These are phyloP conservation scores for Pantherophis guttatus DNA, from an alignment of 2,113 vertebrate genomes.

Conservation along the genomic window DNA sequence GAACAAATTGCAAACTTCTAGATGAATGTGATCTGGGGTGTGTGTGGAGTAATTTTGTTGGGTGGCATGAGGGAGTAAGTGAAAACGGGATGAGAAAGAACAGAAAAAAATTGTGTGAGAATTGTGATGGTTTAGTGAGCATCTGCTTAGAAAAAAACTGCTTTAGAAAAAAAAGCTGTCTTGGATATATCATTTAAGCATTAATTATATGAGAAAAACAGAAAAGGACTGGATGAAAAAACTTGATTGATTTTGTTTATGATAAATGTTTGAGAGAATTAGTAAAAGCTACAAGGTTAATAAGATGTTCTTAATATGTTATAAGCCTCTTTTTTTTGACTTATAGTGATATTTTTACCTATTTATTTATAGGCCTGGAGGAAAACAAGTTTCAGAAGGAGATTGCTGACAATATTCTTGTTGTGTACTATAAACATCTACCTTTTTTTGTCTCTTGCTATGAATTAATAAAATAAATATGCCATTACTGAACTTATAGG, in stretches of 20 bases:
- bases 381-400: background rate
- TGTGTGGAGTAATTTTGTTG: background rate
- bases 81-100: background rate
- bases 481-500: background rate
- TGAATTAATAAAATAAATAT: background rate
- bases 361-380: background rate
- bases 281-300: background rate
- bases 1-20: background rate
- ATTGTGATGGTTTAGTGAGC: background rate
- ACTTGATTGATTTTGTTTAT: background rate
- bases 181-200: background rate
- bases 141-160: background rate
- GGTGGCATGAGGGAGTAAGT: background rate
- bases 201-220: background rate
- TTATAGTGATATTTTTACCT: background rate
- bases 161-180: background rate
- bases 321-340: background rate
- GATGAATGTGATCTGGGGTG: background rate
- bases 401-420: background rate
- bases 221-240: background rate
- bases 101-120: background rate
- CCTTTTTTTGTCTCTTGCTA: background rate
- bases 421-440: background rate
- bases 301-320: background rate
- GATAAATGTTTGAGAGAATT: background rate